Base-by-base conservation (phyloP, 2,888 invertebrate genomes). In the Dicroscelio sp. region DNA sequence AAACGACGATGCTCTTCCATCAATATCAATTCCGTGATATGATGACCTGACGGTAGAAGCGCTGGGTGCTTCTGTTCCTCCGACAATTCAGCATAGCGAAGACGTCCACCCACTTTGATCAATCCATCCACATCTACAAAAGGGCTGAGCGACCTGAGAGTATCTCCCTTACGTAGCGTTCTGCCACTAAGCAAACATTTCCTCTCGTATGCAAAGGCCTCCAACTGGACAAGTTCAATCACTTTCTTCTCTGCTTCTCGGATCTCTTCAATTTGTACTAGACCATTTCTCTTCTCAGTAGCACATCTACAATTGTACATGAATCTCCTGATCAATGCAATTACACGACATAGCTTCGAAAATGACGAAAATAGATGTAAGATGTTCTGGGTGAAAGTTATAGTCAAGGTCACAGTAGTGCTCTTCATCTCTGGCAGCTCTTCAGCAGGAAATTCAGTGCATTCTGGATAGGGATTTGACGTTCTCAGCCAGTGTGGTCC, bases 361-460 rank as follows among this genome's bases (percentile, higher is more conserved):
- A 43, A 63, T n/a, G 79, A 79, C 27, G 79, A 63, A 43, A 38
- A 79, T 14, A 43, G 25, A 20, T 79, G 63, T 17, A 79, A 8
- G 5, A 79, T 12, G 17, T 79, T 31, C 17, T 8, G 6, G 5
- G 38, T 38, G 20, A 20, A 12, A 1, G 79, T 79, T 35, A 17
- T 27, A 8, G 17, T 20, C 27, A 79, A 43, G 2, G 35, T 48
- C 8, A 65, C 43, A 17, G 63, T 14, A 23, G 43, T 8, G 12
- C 8, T 63, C n/a, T 79, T 79, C 33, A 79, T 10, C 23, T 79
- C 79, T 65, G 79, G 79, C 20, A 79, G 63, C 10, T 79, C 60
- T 1, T 31, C 25, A 12, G 38, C 43, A n/a, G 69, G 38, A 14
- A 12, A 5, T 12, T 67, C 17, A 4, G 65, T 33, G n/a, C 17